phyloP scores from a whole-genome alignment of 2,888 invertebrate species.

The Zaprionus bogoriensis region DNA sequence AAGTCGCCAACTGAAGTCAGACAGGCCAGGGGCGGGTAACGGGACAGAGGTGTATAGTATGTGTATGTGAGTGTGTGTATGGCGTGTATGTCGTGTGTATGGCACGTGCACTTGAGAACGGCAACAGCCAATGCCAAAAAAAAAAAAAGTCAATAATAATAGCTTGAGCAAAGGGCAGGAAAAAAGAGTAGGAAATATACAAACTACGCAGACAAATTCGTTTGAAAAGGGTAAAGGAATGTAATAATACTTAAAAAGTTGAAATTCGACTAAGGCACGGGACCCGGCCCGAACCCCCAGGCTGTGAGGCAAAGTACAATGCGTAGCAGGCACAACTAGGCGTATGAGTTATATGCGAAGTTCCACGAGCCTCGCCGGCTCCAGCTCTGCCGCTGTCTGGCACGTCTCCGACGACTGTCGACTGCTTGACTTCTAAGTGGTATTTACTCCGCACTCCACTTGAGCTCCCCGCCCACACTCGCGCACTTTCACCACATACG shows the following conservation, averaged over 20 bases:
- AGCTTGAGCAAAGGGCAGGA: slow-evolving; percentile 41
- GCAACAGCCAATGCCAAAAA: slow-evolving; percentile 45
- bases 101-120: slow-evolving; percentile 71
- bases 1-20: slow-evolving; percentile 28
- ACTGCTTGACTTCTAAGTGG: slow-evolving; percentile 76
- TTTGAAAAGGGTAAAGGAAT: slow-evolving; percentile 77
- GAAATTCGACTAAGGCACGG: slow-evolving; percentile 65
- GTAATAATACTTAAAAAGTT: slow-evolving; percentile 76
- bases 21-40: not conserved
- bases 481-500: slow-evolving; percentile 7
- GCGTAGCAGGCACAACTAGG: slow-evolving; percentile 49
- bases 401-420: slow-evolving; percentile 55
- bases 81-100: no score
- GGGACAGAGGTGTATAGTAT: no score
- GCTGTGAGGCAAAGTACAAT: slow-evolving; percentile 31
- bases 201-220: slow-evolving; percentile 72
- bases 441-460: slow-evolving; percentile 59
- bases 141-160: slow-evolving; percentile 73
- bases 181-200: slow-evolving; percentile 2
- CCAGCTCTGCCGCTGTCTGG: slow-evolving; percentile 13
- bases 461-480: not conserved
- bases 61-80: no score
- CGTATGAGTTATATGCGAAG: slow-evolving; percentile 74
- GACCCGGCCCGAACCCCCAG: no score
- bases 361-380: slow-evolving; percentile 35